Evolutionary conservation across 1,140 invertebrate genomes (phyloP).

Genomic region (Carposina sasakii): DNA sequence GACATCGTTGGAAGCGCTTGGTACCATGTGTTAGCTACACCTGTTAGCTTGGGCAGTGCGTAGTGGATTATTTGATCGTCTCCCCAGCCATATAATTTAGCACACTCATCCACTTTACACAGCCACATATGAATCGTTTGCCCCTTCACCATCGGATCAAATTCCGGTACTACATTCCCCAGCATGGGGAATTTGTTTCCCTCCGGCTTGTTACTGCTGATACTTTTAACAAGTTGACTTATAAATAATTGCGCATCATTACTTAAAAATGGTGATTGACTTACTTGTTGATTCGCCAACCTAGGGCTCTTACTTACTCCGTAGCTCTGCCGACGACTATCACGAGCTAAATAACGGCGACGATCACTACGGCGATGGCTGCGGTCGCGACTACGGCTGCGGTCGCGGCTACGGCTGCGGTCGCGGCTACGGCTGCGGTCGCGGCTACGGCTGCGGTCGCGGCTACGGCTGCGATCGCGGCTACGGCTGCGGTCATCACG

Average conservation of each 20-base stretch:
- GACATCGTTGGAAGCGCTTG: conserved; percentile 17
- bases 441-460: too few relatives aligned
- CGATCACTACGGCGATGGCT: too few relatives aligned
- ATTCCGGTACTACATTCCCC: conserved; percentile 30
- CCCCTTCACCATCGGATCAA: conserved; percentile 25
- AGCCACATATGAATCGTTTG: conserved; percentile 21
- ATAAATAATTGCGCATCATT: conserved; percentile 1
- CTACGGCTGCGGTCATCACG: too few relatives aligned
- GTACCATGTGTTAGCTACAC: conserved; percentile 21
- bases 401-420: too few relatives aligned
- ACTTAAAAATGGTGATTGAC: background rate
- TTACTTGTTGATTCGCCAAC: conserved; percentile 2
- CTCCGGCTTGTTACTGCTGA: conserved; percentile 11
- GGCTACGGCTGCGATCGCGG: too few relatives aligned
- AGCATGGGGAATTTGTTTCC: conserved; percentile 22
- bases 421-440: too few relatives aligned
- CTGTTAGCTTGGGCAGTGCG: conserved; percentile 18
- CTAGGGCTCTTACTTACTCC: too few relatives aligned
- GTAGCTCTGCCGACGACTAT: too few relatives aligned
- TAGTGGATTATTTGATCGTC: conserved; percentile 23
- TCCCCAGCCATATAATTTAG: conserved; percentile 18
- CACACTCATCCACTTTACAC: conserved; percentile 23
- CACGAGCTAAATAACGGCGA: too few relatives aligned
- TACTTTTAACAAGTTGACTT: conserved; percentile 13
- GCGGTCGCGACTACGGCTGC: too few relatives aligned